Evolutionary conservation across 2,797 vertebrate species (phyloP).

Genomic region (Mionectes olivaceus): DNA sequence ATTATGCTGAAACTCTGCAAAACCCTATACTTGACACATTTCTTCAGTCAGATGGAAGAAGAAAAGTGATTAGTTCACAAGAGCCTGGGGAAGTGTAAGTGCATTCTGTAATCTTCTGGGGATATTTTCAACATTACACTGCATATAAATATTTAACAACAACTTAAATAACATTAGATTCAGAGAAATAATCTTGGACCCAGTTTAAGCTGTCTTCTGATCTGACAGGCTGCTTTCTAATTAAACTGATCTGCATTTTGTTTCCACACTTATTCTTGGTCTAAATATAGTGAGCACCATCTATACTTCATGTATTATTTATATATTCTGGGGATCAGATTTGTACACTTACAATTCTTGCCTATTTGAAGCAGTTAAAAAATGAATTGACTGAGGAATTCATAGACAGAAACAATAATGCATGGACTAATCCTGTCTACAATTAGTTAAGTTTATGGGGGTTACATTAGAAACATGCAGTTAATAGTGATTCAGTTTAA

Average conservation of each 20-base stretch:
- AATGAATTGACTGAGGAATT: background rate
- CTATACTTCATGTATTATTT: slow-evolving; percentile 10
- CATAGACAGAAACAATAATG: background rate
- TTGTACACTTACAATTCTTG: background rate
- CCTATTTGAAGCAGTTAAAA: background rate
- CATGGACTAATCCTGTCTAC: background rate
- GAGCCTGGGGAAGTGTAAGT: background rate
- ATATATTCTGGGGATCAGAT: background rate
- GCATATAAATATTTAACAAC: slow-evolving; percentile 54
- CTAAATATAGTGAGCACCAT: background rate
- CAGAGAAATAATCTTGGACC: slow-evolving; percentile 2
- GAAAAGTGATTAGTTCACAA: background rate
- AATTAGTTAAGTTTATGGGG: background rate
- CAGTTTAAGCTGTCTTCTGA: slow-evolving; percentile 11
- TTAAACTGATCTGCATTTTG: slow-evolving; percentile 30
- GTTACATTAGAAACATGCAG: background rate
- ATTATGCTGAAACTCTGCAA: background rate
- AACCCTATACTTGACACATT: background rate
- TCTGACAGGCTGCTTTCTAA: slow-evolving; percentile 28
- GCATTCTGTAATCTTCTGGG: background rate
- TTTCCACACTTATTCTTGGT: background rate
- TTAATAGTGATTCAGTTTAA: background rate
- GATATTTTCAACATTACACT: slow-evolving; percentile 10
- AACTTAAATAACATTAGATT: slow-evolving; percentile 21
- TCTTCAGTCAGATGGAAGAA: slow-evolving; percentile 4